Conservation (phyloP, 1,140 invertebrate species). For the Trissolcus basalis region DNA sequence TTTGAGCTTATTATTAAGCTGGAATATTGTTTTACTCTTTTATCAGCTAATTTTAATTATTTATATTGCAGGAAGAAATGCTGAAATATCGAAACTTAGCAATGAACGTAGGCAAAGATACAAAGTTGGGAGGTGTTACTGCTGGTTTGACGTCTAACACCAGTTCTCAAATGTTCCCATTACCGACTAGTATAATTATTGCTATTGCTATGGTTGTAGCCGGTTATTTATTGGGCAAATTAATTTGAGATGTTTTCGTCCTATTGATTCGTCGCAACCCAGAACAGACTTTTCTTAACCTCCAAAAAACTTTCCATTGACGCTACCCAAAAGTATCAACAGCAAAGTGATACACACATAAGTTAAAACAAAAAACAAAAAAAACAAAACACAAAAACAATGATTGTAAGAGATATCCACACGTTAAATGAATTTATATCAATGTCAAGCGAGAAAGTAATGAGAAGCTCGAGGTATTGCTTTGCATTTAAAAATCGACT, state of each 20-base stretch:
- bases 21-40: too few species aligned
- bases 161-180: conserved; percentile 61
- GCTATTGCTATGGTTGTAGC: conserved; percentile 70
- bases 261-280: conserved; percentile 60
- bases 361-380: conserved; percentile 1
- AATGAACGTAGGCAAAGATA: conserved; percentile 61
- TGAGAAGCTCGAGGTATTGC: conserved; percentile 15
- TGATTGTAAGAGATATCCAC: conserved; percentile 11
- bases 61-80: conserved; percentile 69
- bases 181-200: conserved; percentile 65
- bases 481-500: conserved; percentile 48
- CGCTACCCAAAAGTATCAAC: conserved; percentile 29
- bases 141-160: conserved; percentile 63
- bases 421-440: conserved; percentile 10
- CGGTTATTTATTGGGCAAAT: conserved; percentile 73
- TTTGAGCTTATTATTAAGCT: too few species aligned
- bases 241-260: conserved; percentile 71
- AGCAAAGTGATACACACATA: conserved; percentile 3
- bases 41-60: neutral
- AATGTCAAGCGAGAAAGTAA: conserved; percentile 23
- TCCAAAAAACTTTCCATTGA: conserved; percentile 64
- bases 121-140: conserved; percentile 57
- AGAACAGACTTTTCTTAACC: conserved; percentile 67
- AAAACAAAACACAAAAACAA: conserved; percentile 15
- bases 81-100: conserved; percentile 69